Evolutionary conservation across 1,140 invertebrate genomes (phyloP).

Genomic region (Penaeus vannamei): DNA sequence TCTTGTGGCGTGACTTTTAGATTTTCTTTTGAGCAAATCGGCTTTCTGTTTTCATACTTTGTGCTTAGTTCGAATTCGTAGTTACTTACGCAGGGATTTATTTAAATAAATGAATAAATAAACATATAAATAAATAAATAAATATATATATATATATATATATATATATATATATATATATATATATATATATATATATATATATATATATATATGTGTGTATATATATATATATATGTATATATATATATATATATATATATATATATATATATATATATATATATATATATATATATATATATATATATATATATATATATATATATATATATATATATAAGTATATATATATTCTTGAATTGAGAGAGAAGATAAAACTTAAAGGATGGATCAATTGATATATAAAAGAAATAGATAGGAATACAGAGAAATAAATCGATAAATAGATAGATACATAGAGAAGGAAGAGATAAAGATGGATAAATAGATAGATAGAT

Average conservation of each 20-base stretch:
- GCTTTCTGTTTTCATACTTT: no score
- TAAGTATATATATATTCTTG: no score
- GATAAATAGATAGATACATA: no score
- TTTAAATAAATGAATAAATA: background rate
- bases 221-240: background rate
- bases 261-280: conserved; percentile 33
- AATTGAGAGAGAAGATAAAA: no score
- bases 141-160: conserved; percentile 33
- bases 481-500: no score
- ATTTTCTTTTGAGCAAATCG: no score
- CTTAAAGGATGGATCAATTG: no score
- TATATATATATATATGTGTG: background rate
- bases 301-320: conserved; percentile 33
- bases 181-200: background rate
- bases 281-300: conserved; percentile 30
- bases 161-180: background rate
- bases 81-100: background rate
- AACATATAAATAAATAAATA: conserved; percentile 29
- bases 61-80: no score
- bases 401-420: no score
- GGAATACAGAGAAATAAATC: no score
- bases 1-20: no score
- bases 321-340: background rate
- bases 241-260: background rate
- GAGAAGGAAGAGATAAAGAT: no score